Base-by-base conservation (phyloP, 2,888 invertebrate genomes). In the Uropetala carovei region DNA sequence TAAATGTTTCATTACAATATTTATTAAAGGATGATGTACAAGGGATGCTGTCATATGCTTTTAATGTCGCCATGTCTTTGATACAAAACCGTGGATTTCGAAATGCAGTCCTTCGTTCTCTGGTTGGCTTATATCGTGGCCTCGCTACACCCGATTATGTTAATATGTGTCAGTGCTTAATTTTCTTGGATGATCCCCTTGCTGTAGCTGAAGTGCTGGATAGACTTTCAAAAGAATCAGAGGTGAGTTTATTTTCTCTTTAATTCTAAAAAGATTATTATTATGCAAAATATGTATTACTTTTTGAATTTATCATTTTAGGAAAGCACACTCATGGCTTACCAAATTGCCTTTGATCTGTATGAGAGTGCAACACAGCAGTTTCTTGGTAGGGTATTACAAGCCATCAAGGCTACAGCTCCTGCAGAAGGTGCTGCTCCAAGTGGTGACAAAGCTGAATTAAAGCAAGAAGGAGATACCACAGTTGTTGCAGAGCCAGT, bases 321-420 rank as follows among this genome's bases (percentile, higher is more conserved):
- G 95, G 97, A 98, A 93, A 97, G 97, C 93, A 97, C 98, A 92
- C 95, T 99, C 81, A 99, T 99, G 98, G 99, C 99, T 0, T 99
- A 99, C 95, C 99, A 99, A 96, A 99, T 99, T 94, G 99, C 97
- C 0, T 99, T 99, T 95, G 99, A 99, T 96, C 96, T 99, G 94
- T 99, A 99, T 94, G 99, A 99, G 95, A 99, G 99, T 82, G 99
- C 99, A 0, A 99, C 99, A 2, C 99, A 99, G 95, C 99, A 99
- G 95, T 99, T 99, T 95, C 96, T 99, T 92, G 98, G 97, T 14
- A 96, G 98, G 94, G 98, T 99, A 14, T 95, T 98, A 93, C 97
- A 98, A 94, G 98, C 98, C 27, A 95, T 99, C 11, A 96, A 97
- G 94, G 97, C 97, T 89, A 98, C 98, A 22, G 98, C 98, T 43